phyloP scores from a whole-genome alignment of 2,888 invertebrate genomes.

The Dysmachus trigonus region DNA sequence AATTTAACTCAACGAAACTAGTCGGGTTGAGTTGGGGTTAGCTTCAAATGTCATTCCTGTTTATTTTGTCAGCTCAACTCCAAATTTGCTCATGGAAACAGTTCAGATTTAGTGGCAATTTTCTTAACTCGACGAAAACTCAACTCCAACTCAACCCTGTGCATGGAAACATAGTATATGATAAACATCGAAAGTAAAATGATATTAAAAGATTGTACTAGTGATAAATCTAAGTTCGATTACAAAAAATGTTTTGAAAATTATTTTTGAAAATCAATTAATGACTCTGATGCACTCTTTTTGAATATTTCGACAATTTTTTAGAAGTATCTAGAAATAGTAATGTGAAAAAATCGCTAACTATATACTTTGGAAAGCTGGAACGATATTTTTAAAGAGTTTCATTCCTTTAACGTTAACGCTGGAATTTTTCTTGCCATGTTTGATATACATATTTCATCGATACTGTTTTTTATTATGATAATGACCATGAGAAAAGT shows the following conservation, averaged over 20 bases:
- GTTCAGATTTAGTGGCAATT: too few species aligned
- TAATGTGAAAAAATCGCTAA: neutral
- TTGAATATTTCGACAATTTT: neutral
- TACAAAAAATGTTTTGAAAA: conserved; percentile 1
- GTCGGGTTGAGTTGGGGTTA: too few species aligned
- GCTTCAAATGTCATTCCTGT: too few species aligned
- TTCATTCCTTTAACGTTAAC: neutral
- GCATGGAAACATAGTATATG: too few species aligned
- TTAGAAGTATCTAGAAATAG: neutral
- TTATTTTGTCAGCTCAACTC: too few species aligned
- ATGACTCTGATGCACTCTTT: neutral
- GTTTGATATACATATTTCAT: neutral
- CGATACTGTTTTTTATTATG: neutral
- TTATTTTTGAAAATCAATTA: neutral
- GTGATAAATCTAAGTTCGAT: too few species aligned
- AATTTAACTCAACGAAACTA: too few species aligned
- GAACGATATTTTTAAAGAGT: neutral
- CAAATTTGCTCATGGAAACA: too few species aligned
- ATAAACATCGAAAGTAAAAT: too few species aligned
- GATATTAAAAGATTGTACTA: too few species aligned
- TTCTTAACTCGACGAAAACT: too few species aligned
- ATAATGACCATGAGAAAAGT: neutral
- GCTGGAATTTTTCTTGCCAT: neutral
- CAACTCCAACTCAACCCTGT: too few species aligned
- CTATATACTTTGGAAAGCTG: neutral